Percentiles rank a stretch among this genome's conserved stretches.
phyloP scores from a whole-genome alignment of 2,888 invertebrate species.

The Xanthorhoe spadicearia region DNA sequence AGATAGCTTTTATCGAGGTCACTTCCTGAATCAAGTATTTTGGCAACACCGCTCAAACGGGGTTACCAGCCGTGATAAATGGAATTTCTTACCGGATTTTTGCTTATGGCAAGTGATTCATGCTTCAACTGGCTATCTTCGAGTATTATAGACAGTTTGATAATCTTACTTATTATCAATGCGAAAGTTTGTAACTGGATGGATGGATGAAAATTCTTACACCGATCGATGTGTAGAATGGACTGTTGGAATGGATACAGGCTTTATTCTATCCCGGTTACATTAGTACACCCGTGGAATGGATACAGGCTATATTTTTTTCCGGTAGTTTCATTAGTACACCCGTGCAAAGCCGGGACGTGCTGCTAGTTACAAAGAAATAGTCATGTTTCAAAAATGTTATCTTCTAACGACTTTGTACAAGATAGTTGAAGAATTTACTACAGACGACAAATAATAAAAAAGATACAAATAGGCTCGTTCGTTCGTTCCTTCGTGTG shows the following conservation, averaged over 20 bases:
- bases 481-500: not conserved
- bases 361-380: no score
- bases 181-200: no score
- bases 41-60: slow-evolving; percentile 43
- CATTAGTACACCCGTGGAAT: no score
- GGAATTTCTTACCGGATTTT: slow-evolving; percentile 32
- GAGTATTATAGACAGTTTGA: not conserved
- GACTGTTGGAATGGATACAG: no score
- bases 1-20: slow-evolving; percentile 46
- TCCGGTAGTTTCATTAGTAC: no score
- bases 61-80: slow-evolving; percentile 45
- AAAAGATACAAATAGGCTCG: not conserved
- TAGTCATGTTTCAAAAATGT: not conserved
- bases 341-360: no score
- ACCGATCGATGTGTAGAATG: no score
- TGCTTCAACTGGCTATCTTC: not conserved
- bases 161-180: no score
- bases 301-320: no score
- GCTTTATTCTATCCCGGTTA: no score
- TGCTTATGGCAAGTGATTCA: slow-evolving; percentile 14
- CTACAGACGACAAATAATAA: not conserved
- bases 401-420: not conserved
- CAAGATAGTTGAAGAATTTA: not conserved
- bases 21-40: slow-evolving; percentile 46
- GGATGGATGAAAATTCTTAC: no score